Evolutionary conservation across 2,113 vertebrate species (phyloP).

Genomic region (Lota lota): DNA sequence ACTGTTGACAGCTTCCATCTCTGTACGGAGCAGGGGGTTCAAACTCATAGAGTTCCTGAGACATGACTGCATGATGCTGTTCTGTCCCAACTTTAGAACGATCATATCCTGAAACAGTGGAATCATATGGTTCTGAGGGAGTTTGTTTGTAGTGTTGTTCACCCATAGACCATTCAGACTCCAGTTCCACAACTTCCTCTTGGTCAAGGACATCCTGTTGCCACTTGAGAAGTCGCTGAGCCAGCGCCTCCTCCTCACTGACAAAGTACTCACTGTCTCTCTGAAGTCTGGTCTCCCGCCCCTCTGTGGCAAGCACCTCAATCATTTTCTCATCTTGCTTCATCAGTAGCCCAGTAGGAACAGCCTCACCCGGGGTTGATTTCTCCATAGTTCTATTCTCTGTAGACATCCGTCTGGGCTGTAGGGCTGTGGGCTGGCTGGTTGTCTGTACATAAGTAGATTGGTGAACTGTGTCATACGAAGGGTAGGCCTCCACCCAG

Average conservation of each 20-base stretch:
- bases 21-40: constrained; percentile 2
- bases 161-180: constrained; percentile 66
- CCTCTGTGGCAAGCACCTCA: constrained; percentile 41
- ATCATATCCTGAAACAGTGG: constrained; percentile 13
- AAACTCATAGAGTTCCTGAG: constrained; percentile 3
- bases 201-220: constrained; percentile 68
- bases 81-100: neutral
- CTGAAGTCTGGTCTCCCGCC: constrained; percentile 57
- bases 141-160: constrained; percentile 38
- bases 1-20: neutral
- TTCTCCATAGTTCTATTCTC: constrained; percentile 31
- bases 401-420: neutral
- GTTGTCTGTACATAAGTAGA: constrained; percentile 15
- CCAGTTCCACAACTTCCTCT: constrained; percentile 68
- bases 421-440: neutral
- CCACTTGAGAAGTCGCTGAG: constrained; percentile 71
- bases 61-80: neutral
- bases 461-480: constrained; percentile 1
- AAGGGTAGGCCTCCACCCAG: constrained; percentile 42
- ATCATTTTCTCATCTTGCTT: constrained; percentile 12
- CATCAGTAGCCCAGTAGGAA: constrained; percentile 26
- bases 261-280: constrained; percentile 71
- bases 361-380: neutral
- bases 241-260: constrained; percentile 71
- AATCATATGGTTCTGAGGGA: constrained; percentile 19